Conservation (phyloP, 2,113 vertebrate species). For the Neolamprologus cancellatus region DNA sequence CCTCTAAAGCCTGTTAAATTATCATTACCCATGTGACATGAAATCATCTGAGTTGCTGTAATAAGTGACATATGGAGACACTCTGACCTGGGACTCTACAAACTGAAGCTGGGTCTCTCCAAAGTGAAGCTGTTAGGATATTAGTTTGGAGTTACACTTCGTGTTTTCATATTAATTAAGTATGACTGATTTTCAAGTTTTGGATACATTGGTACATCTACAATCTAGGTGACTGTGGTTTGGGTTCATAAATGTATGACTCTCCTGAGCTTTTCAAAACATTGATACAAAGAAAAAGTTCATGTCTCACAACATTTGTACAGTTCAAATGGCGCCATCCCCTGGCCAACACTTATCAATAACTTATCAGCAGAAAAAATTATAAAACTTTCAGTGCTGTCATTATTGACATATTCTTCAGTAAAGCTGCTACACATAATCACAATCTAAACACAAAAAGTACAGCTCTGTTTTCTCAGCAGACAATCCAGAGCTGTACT, state of each 20-base stretch:
- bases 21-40: slow-evolving; percentile 83
- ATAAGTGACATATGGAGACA: slow-evolving; percentile 75
- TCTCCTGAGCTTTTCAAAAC: background rate
- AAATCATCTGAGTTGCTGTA: slow-evolving; percentile 80
- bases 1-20: background rate
- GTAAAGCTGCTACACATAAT: background rate
- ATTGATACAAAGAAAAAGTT: background rate
- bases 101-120: slow-evolving; percentile 67
- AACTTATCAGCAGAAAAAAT: background rate
- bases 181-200: background rate
- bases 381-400: background rate
- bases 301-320: background rate
- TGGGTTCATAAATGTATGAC: background rate
- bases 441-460: background rate
- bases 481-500: slow-evolving; percentile 21
- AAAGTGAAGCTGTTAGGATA: slow-evolving; percentile 90
- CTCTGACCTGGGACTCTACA: slow-evolving; percentile 54
- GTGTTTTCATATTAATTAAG: background rate
- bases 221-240: background rate
- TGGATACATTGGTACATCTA: background rate
- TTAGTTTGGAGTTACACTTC: slow-evolving; percentile 93
- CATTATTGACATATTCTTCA: background rate
- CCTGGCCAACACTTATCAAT: background rate
- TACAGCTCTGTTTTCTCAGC: background rate
- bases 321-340: background rate